These are phyloP conservation scores for Lasiommata megera DNA, from an alignment of 2,888 invertebrate species.

Conservation along the genomic window DNA sequence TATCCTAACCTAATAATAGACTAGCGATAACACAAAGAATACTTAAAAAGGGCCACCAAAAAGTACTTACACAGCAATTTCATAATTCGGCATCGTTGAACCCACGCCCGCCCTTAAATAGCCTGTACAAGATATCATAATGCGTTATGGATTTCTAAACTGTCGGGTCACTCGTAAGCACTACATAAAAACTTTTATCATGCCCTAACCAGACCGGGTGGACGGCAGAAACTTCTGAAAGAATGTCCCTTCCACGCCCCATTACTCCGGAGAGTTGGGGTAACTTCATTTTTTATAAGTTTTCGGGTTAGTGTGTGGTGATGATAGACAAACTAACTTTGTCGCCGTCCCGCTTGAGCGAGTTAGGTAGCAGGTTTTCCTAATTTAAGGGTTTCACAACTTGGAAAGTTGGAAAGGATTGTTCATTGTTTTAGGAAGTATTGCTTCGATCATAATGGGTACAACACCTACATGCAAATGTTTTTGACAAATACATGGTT, in stretches of 20 bases:
- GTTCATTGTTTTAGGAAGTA: slow-evolving; percentile 6
- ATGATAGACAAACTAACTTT: slow-evolving; percentile 35
- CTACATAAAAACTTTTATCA: slow-evolving; percentile 77
- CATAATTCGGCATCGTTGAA: slow-evolving; percentile 17
- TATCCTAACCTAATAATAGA: no score
- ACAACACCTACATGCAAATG: no score
- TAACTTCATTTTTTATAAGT: slow-evolving; percentile 42
- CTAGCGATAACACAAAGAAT: neutral
- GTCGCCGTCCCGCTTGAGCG: slow-evolving; percentile 16
- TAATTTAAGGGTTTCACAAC: slow-evolving; percentile 23
- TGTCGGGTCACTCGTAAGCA: slow-evolving; percentile 63
- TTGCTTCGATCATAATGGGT: no score
- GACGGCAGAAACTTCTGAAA: slow-evolving; percentile 57
- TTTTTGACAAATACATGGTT: no score
- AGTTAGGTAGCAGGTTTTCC: slow-evolving; percentile 27
- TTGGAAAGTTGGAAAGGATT: slow-evolving; percentile 19
- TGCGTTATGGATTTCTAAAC: slow-evolving; percentile 60
- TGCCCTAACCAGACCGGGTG: slow-evolving; percentile 55
- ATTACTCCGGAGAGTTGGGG: slow-evolving; percentile 52
- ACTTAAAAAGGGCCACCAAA: slow-evolving; percentile 8
- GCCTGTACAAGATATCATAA: slow-evolving; percentile 38
- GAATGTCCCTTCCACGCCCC: slow-evolving; percentile 64
- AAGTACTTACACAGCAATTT: slow-evolving; percentile 11
- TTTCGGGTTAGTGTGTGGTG: slow-evolving; percentile 33
- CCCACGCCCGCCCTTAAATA: slow-evolving; percentile 26